Evolutionary conservation across 2,797 vertebrate genomes (phyloP).

Genomic region (Lophotriccus pileatus): DNA sequence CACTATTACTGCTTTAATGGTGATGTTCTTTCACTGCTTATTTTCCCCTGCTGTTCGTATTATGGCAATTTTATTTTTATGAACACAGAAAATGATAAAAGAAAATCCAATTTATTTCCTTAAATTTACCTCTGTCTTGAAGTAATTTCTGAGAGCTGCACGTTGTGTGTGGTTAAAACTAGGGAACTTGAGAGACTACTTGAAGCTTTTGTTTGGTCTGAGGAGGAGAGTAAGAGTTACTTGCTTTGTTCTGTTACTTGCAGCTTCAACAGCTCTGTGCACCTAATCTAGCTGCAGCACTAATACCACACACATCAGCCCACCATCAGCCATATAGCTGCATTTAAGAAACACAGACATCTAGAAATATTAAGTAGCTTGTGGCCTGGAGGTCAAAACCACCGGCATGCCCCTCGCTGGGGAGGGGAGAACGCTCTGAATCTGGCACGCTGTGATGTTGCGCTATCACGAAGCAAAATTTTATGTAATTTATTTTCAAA

Average conservation of each 20-base stretch:
- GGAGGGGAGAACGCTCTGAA: neutral
- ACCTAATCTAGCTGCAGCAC: neutral
- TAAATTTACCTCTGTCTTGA: slow-evolving; percentile 8
- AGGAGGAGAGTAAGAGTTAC: neutral
- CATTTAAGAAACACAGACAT: neutral
- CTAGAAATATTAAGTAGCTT: neutral
- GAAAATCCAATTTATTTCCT: slow-evolving; percentile 18
- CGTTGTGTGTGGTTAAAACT: neutral
- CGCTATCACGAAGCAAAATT: neutral
- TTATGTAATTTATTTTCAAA: neutral
- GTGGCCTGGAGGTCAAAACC: neutral
- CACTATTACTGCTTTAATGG: neutral
- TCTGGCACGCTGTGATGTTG: rapidly evolving
- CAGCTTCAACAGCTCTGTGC: neutral
- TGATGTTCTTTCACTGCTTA: slow-evolving; percentile 2
- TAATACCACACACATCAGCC: neutral
- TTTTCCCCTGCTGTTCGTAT: slow-evolving; percentile 14
- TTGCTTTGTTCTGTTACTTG: neutral
- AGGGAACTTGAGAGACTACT: slow-evolving; percentile 6
- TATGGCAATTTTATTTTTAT: neutral
- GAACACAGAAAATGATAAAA: slow-evolving; percentile 5
- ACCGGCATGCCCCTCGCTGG: rapidly evolving
- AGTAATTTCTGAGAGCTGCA: neutral
- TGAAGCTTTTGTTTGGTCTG: slow-evolving; percentile 21
- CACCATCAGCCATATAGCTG: neutral